phyloP scores from a whole-genome alignment of 2,113 vertebrate species.

The Sylvilagus bachmani region DNA sequence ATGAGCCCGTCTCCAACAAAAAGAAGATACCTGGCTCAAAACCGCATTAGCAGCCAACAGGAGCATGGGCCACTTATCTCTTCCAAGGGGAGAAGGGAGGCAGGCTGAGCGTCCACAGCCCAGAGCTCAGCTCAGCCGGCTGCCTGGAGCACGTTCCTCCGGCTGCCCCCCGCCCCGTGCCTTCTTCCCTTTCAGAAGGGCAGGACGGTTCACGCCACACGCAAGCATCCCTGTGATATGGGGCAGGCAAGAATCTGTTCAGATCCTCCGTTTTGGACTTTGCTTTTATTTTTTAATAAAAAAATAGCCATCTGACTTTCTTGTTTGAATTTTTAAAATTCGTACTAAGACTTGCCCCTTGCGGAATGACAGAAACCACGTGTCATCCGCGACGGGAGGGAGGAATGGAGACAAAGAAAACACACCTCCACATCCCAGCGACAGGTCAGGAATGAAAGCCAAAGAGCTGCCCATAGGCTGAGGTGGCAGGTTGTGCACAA shows the following conservation, averaged over 20 bases:
- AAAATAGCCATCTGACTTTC: not conserved
- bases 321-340: slow-evolving; percentile 22
- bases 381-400: not conserved
- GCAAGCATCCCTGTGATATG: not conserved
- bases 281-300: not conserved
- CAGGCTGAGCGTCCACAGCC: not conserved
- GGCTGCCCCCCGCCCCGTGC: not conserved
- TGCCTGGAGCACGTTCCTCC: fast-evolving
- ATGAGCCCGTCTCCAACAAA: slow-evolving; percentile 61
- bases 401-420: not conserved
- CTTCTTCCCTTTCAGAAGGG: not conserved
- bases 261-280: not conserved
- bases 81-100: not conserved
- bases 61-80: slow-evolving; percentile 52
- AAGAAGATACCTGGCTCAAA: slow-evolving; percentile 78
- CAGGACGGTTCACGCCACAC: not conserved
- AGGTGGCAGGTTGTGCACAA: fast-evolving
- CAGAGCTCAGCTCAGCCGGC: not conserved
- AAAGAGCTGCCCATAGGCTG: not conserved
- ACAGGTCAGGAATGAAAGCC: not conserved
- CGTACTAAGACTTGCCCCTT: not conserved
- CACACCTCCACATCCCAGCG: not conserved
- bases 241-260: not conserved
- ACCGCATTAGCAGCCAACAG: slow-evolving; percentile 44
- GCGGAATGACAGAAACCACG: not conserved